phyloP scores from a whole-genome alignment of 2,797 vertebrate genomes.

The Lerista edwardsae region DNA sequence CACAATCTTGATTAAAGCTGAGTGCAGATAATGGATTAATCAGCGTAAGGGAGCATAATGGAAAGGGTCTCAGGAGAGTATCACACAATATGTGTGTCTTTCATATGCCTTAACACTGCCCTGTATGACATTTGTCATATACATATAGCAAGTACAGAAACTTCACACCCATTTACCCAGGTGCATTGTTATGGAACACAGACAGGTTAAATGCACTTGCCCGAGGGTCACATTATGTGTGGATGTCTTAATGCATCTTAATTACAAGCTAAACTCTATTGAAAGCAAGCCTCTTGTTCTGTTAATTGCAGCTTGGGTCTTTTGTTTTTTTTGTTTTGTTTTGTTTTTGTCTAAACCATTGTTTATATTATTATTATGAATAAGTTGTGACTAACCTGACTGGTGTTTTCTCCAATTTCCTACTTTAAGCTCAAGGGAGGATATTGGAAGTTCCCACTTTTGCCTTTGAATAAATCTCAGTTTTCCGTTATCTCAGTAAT shows the following conservation, averaged over 20 bases:
- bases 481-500: too few species aligned
- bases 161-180: background rate
- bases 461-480: too few species aligned
- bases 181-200: constrained; percentile 2
- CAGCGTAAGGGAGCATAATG: constrained; percentile 22
- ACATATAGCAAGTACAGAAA: background rate
- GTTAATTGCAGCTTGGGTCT: background rate
- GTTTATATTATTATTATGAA: too few species aligned
- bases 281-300: background rate
- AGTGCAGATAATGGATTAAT: constrained; percentile 56
- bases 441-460: too few species aligned
- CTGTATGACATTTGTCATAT: constrained; percentile 5
- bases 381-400: too few species aligned
- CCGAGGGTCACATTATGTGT: background rate
- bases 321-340: background rate
- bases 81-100: constrained; percentile 27
- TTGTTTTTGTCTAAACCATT: background rate
- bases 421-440: too few species aligned
- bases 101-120: constrained; percentile 13
- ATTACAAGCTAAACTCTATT: background rate
- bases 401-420: too few species aligned
- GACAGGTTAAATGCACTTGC: background rate
- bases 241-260: constrained; percentile 6
- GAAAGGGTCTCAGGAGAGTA: constrained; percentile 39
- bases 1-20: constrained; percentile 54